phyloP scores from a whole-genome alignment of 2,797 vertebrate genomes.

The Poecilia velifera region DNA sequence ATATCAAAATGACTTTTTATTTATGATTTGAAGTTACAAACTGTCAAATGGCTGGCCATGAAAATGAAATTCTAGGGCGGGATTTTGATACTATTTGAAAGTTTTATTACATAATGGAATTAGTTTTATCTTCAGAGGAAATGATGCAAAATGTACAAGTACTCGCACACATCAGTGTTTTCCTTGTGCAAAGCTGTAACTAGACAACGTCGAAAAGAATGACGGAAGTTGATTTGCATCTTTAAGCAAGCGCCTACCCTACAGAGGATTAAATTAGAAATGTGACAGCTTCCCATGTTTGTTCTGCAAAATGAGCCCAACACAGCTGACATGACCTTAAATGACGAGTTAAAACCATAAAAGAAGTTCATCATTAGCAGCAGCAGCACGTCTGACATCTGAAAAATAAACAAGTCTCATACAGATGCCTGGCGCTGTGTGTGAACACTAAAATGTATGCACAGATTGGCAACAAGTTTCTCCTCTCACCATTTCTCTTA shows the following conservation, averaged over 20 bases:
- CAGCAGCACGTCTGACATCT: not conserved
- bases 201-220: not conserved
- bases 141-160: not conserved
- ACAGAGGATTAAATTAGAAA: not conserved
- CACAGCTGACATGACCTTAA: not conserved
- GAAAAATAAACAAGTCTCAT: not conserved
- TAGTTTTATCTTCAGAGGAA: not conserved
- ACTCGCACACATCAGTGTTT: not conserved
- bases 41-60: not conserved
- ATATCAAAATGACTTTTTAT: not conserved
- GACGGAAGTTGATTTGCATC: constrained; percentile 34
- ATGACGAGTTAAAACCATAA: not conserved
- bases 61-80: not conserved
- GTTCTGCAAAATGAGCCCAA: not conserved
- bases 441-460: no score
- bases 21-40: not conserved
- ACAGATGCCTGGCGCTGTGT: not conserved
- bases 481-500: constrained; percentile 25
- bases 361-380: not conserved
- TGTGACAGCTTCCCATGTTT: not conserved
- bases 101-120: not conserved
- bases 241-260: constrained; percentile 9
- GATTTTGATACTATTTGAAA: not conserved
- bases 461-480: constrained; percentile 69
- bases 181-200: constrained; percentile 11